Conservation (phyloP, 2,113 vertebrate species). For the Pomatostomus ruficeps region DNA sequence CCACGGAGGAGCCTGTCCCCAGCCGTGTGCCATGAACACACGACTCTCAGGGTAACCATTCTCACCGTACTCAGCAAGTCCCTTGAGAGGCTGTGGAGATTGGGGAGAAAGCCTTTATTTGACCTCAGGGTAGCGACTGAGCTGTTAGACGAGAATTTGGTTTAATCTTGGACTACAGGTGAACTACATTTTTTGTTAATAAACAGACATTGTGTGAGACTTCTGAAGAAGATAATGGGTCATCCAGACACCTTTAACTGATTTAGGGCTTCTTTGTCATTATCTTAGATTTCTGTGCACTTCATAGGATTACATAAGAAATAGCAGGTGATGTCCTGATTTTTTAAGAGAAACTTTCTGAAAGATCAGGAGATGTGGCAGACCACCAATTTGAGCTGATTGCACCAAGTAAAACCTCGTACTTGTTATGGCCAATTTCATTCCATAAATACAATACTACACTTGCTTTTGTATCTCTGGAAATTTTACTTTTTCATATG, state of each 20-base stretch:
- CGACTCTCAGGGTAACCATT: background rate
- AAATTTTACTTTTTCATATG: background rate
- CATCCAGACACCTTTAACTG: background rate
- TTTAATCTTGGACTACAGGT: background rate
- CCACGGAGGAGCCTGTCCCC: fast-evolving
- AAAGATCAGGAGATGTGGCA: background rate
- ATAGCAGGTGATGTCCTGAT: background rate
- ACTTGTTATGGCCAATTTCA: background rate
- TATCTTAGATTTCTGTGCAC: background rate
- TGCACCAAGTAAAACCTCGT: background rate
- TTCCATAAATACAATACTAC: background rate
- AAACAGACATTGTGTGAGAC: background rate
- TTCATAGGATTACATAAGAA: background rate
- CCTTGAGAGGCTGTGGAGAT: background rate
- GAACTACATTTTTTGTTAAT: background rate
- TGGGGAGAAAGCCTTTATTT: background rate
- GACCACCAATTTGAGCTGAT: background rate
- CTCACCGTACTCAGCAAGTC: background rate
- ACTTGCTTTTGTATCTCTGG: background rate
- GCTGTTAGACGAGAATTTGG: background rate
- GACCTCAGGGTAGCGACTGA: background rate
- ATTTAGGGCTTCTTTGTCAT: background rate
- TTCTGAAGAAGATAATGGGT: background rate
- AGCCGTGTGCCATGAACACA: background rate
- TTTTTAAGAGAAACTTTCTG: background rate